Conservation (phyloP, 2,888 invertebrate species). For the Lasioglossum leucozonium region DNA sequence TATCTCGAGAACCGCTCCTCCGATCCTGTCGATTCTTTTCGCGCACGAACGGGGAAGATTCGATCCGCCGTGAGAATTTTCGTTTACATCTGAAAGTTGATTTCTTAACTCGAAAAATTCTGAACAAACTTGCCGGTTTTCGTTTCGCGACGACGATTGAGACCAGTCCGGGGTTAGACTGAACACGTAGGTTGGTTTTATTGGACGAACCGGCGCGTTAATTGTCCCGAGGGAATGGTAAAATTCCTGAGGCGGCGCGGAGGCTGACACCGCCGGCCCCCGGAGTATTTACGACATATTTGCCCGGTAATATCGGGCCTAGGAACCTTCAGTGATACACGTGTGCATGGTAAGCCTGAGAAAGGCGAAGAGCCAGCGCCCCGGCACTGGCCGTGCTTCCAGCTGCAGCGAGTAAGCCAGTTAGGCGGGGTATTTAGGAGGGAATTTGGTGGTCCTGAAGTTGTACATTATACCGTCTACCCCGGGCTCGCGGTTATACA, state of each 20-base stretch:
- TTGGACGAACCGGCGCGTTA: constrained; percentile 28
- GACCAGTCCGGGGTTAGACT: not conserved
- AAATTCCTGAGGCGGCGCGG: constrained; percentile 54
- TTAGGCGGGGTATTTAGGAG: constrained; percentile 83
- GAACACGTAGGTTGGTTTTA: not conserved
- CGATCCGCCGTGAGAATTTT: not conserved
- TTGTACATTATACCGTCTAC: constrained; percentile 81
- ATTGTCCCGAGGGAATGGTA: constrained; percentile 34
- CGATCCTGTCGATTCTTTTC: not conserved
- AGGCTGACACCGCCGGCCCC: constrained; percentile 58
- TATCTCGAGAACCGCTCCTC: not conserved
- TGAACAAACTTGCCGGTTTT: not conserved
- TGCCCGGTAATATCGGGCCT: constrained; percentile 78
- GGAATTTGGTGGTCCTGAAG: constrained; percentile 81
- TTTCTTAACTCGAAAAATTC: not conserved
- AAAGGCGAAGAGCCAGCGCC: constrained; percentile 59
- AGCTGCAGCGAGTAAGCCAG: constrained; percentile 78
- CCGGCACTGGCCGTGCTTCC: constrained; percentile 50
- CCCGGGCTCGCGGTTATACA: constrained; percentile 69
- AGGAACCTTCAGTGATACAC: constrained; percentile 65
- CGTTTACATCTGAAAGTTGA: no score
- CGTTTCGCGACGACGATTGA: not conserved
- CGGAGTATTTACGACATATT: constrained; percentile 78
- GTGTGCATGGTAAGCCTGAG: constrained; percentile 72
- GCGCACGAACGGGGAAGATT: no score